A percentile compares a stretch with the other conserved stretches of the same genome.
Evolutionary conservation across 2,113 vertebrate genomes (phyloP).

Genomic region (Holacanthus passer): DNA sequence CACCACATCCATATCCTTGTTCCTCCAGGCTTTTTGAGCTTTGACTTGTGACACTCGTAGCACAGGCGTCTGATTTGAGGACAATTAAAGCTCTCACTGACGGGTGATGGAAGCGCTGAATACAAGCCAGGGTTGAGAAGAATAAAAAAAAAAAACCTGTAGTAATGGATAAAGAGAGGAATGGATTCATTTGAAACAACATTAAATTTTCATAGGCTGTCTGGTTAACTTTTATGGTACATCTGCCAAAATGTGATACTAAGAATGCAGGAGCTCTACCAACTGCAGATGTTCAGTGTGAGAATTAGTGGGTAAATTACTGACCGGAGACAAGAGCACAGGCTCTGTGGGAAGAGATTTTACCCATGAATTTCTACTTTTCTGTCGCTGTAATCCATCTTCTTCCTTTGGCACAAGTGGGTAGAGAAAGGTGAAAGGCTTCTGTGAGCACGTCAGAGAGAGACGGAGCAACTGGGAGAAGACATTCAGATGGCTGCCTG

Average conservation of each 20-base stretch:
- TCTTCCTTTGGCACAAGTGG: constrained; percentile 19
- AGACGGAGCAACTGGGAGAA: constrained; percentile 25
- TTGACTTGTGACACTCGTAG: constrained; percentile 1
- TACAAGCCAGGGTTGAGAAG: not conserved
- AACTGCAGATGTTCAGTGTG: not conserved
- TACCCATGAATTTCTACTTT: constrained; percentile 11
- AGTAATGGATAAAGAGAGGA: constrained; percentile 27
- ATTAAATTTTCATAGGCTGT: constrained; percentile 43
- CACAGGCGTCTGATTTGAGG: constrained; percentile 20
- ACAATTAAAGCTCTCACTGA: constrained; percentile 33
- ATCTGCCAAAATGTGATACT: constrained; percentile 15
- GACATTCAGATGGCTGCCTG: constrained; percentile 61
- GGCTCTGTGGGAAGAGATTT: not conserved
- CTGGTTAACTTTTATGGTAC: constrained; percentile 28
- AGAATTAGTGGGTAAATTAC: not conserved
- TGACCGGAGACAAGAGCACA: not conserved
- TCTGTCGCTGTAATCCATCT: constrained; percentile 17
- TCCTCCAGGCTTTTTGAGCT: constrained; percentile 28
- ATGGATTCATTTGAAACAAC: constrained; percentile 41
- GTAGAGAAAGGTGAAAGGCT: constrained; percentile 41
- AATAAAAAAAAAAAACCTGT: constrained; percentile 22
- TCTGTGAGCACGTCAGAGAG: constrained; percentile 17
- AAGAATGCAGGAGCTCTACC: not conserved
- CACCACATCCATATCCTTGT: constrained; percentile 1
- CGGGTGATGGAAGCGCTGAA: not conserved